Percentiles rank a stretch among this genome's conserved stretches.
These are phyloP conservation scores for Moxostoma hubbsi DNA, from an alignment of 2,797 vertebrate species.

Conservation along the genomic window DNA sequence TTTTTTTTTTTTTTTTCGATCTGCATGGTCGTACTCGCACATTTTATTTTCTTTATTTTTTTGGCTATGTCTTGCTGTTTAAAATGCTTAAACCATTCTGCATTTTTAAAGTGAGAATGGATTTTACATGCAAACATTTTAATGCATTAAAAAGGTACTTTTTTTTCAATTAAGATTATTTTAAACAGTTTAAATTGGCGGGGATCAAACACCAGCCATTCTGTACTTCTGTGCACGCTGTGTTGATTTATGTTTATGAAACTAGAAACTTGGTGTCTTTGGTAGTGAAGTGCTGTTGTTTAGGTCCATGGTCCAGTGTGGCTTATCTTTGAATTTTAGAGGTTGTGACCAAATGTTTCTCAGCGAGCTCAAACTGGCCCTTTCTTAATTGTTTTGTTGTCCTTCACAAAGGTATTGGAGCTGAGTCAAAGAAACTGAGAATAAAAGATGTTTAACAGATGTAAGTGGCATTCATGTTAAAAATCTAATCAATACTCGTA, in stretches of 20 bases:
- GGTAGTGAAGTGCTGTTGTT: not conserved
- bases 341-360: not conserved
- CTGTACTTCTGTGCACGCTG: not conserved
- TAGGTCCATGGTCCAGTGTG: not conserved
- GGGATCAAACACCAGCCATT: not conserved
- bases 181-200: too few species aligned
- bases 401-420: not conserved
- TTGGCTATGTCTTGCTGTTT: too few species aligned
- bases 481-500: constrained; percentile 33
- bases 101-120: too few species aligned
- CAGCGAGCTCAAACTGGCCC: not conserved
- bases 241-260: not conserved
- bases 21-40: too few species aligned
- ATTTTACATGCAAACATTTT: too few species aligned
- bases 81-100: too few species aligned
- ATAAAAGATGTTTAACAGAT: constrained; percentile 36
- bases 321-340: too few species aligned
- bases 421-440: not conserved
- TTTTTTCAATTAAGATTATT: too few species aligned
- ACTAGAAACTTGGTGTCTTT: not conserved
- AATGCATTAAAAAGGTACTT: too few species aligned
- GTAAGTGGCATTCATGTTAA: constrained; percentile 24
- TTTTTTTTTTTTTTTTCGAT: too few species aligned
- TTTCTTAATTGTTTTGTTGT: constrained; percentile 19
- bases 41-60: too few species aligned